phyloP scores from a whole-genome alignment of 2,797 vertebrate species.

The Octomys mimax region DNA sequence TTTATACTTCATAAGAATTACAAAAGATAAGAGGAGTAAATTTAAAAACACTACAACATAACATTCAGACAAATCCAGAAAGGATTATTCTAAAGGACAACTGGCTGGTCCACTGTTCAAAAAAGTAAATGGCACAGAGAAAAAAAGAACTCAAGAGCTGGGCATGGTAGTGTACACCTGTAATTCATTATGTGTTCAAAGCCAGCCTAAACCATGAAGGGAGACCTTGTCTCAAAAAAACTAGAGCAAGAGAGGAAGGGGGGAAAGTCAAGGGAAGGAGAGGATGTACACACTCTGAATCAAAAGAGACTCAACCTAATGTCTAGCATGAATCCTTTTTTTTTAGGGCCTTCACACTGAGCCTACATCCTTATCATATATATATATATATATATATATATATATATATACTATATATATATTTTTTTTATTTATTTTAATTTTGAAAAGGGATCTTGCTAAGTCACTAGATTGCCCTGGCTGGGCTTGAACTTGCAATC shows the following conservation, averaged over 20 bases:
- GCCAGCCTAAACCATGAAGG: neutral
- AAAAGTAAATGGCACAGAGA: neutral
- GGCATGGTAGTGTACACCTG: neutral
- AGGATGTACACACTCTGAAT: neutral
- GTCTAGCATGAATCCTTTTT: neutral
- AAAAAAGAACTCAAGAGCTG: neutral
- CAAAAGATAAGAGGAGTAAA: neutral
- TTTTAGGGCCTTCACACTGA: neutral
- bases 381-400: too few species aligned
- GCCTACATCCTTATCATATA: neutral
- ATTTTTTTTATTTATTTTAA: neutral
- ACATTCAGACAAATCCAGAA: neutral
- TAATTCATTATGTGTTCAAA: neutral
- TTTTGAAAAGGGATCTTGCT: neutral
- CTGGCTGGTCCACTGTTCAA: neutral
- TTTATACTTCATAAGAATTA: neutral
- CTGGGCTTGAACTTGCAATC: neutral
- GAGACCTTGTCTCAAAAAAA: neutral
- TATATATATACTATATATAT: too few species aligned
- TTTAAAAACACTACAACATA: slow-evolving; percentile 3
- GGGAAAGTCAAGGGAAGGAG: neutral
- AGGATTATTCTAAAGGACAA: neutral
- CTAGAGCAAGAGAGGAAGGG: neutral
- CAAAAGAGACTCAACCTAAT: neutral
- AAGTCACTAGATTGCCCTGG: neutral